Conservation (phyloP, 23 tunicate species). For the Clavelina lepadiformis region DNA sequence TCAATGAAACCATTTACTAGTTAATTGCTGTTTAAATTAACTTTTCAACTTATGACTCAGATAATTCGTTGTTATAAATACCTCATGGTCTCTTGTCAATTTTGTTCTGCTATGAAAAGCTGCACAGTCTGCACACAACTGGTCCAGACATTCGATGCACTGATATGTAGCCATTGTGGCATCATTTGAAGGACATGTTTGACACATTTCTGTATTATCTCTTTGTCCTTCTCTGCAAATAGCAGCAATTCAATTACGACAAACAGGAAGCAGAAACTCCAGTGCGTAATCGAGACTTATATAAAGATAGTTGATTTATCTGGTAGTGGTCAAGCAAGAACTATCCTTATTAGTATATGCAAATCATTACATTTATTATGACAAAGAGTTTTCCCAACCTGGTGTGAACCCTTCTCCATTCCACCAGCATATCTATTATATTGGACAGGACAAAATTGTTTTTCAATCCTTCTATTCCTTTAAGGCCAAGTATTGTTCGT, state of each 20-base stretch:
- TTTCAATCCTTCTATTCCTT: constrained; percentile 66
- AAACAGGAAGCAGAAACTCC: too few relatives aligned
- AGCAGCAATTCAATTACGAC: too few relatives aligned
- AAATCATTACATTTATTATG: not conserved
- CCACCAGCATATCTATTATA: constrained; percentile 47
- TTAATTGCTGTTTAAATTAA: not conserved
- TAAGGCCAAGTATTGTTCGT: constrained; percentile 47
- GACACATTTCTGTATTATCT: constrained; percentile 28
- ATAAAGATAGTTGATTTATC: too few relatives aligned
- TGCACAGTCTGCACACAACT: constrained; percentile 68
- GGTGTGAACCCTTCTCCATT: constrained; percentile 33
- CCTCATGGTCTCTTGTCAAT: constrained; percentile 77
- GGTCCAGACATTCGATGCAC: constrained; percentile 70
- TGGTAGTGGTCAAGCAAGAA: too few relatives aligned
- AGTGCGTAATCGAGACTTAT: too few relatives aligned
- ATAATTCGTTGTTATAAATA: not conserved
- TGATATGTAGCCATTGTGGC: constrained; percentile 56
- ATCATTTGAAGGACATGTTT: constrained; percentile 49
- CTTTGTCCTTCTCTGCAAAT: constrained; percentile 3
- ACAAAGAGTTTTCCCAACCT: constrained; percentile 10
- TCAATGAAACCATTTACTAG: not conserved
- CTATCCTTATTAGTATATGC: not conserved
- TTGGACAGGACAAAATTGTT: constrained; percentile 59
- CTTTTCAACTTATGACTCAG: not conserved
- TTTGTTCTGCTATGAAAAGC: constrained; percentile 76